Evolutionary conservation across 2,888 invertebrate species (phyloP).

Genomic region (Anaspis maculata): DNA sequence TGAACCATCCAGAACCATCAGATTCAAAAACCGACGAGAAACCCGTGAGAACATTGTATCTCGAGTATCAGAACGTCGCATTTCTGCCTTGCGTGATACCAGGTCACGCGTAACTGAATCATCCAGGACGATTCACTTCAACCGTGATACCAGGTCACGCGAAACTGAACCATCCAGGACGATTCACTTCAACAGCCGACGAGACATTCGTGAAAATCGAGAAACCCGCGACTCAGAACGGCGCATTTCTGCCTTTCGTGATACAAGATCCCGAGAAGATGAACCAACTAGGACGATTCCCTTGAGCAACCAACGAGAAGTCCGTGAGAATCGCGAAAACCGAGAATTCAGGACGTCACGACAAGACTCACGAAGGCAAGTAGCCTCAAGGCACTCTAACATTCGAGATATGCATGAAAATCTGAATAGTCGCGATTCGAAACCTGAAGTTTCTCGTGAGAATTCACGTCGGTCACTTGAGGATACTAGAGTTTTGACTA

Average conservation of each 20-base stretch:
- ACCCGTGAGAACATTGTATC: neutral
- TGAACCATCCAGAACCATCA: too few relatives aligned
- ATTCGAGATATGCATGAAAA: neutral
- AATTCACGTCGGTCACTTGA: neutral
- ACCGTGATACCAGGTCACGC: too few relatives aligned
- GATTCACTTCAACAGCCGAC: neutral
- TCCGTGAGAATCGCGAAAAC: neutral
- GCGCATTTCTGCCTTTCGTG: too few relatives aligned
- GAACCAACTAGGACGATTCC: neutral
- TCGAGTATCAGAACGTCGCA: too few relatives aligned
- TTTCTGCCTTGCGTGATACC: too few relatives aligned
- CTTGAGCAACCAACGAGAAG: conserved; percentile 1
- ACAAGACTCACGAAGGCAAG: neutral
- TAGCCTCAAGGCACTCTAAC: neutral
- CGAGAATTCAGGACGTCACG: too few relatives aligned
- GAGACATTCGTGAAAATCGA: conserved; percentile 1
- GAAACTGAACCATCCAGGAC: neutral
- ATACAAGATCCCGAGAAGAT: too few relatives aligned
- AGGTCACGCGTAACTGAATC: too few relatives aligned
- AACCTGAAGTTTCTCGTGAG: neutral
- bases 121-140: too few relatives aligned
- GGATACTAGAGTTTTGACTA: too few relatives aligned
- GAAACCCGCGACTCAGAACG: conserved; percentile 4
- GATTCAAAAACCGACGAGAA: too few relatives aligned
- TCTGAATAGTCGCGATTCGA: neutral